Evolutionary conservation across 64 coral and sea anemone species (phyloP).

Genomic region (Montipora sp.): DNA sequence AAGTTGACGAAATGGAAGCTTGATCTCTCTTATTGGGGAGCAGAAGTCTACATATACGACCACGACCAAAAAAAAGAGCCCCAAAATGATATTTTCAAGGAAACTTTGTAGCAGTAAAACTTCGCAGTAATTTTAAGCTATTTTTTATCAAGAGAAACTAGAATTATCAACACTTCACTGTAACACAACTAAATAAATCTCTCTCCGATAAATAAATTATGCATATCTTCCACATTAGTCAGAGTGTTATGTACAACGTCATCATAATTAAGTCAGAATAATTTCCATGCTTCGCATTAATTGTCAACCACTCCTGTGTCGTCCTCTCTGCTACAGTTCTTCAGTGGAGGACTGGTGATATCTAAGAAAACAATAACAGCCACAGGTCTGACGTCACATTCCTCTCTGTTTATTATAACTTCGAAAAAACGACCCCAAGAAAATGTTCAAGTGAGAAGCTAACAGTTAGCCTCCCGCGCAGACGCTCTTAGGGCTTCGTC

Average conservation of each 20-base stretch:
- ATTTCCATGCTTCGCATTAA: background rate
- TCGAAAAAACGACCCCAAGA: no score
- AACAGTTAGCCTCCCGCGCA: no score
- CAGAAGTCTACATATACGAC: background rate
- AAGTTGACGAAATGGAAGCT: no score
- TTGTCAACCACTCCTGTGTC: background rate
- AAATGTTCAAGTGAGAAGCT: no score
- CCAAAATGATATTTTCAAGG: background rate
- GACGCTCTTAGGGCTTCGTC: no score
- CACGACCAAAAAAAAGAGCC: background rate
- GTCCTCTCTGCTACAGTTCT: slow-evolving; percentile 4
- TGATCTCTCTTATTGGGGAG: no score
- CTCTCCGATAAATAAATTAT: slow-evolving; percentile 8
- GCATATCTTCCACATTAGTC: background rate
- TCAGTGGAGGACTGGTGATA: slow-evolving; percentile 9
- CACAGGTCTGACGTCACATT: background rate
- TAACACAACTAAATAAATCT: background rate
- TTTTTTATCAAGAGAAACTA: background rate
- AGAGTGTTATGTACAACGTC: background rate
- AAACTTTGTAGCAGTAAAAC: no score
- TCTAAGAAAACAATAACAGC: background rate
- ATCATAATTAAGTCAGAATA: background rate
- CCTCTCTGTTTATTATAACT: background rate
- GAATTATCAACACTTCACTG: background rate
- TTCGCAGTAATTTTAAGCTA: background rate